These are phyloP conservation scores for Mesocentrotus franciscanus DNA, from an alignment of 53 echinoderm and acorn worm genomes.

Conservation along the genomic window DNA sequence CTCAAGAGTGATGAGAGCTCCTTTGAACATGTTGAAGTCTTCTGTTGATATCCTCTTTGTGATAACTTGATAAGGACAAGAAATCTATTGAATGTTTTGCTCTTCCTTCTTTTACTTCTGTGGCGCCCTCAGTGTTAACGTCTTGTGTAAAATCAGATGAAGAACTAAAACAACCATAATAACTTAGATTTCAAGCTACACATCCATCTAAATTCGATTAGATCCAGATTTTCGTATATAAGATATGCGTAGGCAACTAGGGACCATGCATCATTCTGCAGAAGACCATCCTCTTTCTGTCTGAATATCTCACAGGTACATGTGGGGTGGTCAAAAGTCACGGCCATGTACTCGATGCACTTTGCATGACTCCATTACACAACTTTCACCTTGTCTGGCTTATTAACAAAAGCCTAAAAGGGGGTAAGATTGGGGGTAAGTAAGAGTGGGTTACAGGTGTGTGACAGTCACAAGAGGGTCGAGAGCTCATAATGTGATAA, in stretches of 20 bases:
- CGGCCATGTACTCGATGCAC: constrained; percentile 15
- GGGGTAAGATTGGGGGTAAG: background rate
- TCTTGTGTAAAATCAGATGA: background rate
- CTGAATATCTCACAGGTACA: background rate
- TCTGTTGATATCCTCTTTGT: background rate
- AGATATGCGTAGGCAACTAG: background rate
- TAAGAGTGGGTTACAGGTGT: background rate
- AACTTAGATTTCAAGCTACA: background rate
- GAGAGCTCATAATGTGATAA: background rate
- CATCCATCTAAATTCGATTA: background rate
- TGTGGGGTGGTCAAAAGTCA: background rate
- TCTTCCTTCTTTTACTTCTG: background rate
- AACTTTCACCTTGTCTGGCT: constrained; percentile 13
- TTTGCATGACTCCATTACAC: constrained; percentile 16
- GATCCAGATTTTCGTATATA: background rate
- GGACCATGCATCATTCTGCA: background rate
- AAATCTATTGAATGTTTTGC: background rate
- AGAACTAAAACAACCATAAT: background rate
- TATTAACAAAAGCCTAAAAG: constrained; percentile 14
- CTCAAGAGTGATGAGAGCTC: no score
- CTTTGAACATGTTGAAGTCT: background rate
- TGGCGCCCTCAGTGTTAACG: background rate
- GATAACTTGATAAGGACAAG: background rate
- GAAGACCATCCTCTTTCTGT: background rate
- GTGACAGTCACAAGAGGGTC: background rate